A percentile compares a stretch with the other conserved stretches of the same genome.
Evolutionary conservation across 2,797 vertebrate genomes (phyloP).

Genomic region (Pangasius djambal): DNA sequence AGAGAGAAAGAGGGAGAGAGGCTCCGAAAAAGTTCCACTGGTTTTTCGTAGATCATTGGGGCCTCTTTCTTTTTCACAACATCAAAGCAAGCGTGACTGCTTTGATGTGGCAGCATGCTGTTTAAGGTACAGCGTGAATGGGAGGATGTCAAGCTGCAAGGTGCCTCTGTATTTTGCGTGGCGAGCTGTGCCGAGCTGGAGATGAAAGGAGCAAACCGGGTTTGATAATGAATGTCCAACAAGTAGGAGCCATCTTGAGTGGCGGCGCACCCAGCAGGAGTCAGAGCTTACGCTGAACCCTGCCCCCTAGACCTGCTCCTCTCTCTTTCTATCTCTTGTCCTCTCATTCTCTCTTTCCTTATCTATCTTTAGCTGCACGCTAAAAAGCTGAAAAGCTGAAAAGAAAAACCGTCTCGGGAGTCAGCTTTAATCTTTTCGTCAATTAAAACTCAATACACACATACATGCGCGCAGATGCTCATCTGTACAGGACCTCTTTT

Average conservation of each 20-base stretch:
- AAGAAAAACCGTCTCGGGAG: constrained; percentile 59
- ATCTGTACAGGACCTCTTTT: constrained; percentile 44
- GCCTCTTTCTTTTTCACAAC: constrained; percentile 92
- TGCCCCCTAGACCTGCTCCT: constrained; percentile 68
- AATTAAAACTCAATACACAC: constrained; percentile 74
- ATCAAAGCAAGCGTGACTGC: constrained; percentile 88
- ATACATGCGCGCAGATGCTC: constrained; percentile 49
- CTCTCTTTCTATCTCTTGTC: constrained; percentile 1
- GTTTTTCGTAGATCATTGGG: constrained; percentile 91
- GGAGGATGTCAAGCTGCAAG: constrained; percentile 98
- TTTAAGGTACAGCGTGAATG: constrained; percentile 99
- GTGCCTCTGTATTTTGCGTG: constrained; percentile 97
- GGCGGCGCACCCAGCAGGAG: constrained; percentile 71
- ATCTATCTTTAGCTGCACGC: constrained; percentile 56
- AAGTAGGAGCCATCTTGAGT: constrained; percentile 82
- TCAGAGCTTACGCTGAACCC: constrained; percentile 74
- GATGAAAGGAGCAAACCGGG: constrained; percentile 96
- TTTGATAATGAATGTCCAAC: constrained; percentile 98
- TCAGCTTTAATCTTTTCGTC: constrained; percentile 78
- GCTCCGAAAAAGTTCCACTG: constrained; percentile 85
- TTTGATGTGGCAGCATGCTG: constrained; percentile 98
- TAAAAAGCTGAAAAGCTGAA: constrained; percentile 52
- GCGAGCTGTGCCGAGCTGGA: constrained; percentile 92
- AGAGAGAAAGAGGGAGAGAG: constrained; percentile 70
- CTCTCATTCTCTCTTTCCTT: constrained; percentile 14